Evolutionary conservation across 1,140 invertebrate genomes (phyloP).

Genomic region (Vanessa atalanta): DNA sequence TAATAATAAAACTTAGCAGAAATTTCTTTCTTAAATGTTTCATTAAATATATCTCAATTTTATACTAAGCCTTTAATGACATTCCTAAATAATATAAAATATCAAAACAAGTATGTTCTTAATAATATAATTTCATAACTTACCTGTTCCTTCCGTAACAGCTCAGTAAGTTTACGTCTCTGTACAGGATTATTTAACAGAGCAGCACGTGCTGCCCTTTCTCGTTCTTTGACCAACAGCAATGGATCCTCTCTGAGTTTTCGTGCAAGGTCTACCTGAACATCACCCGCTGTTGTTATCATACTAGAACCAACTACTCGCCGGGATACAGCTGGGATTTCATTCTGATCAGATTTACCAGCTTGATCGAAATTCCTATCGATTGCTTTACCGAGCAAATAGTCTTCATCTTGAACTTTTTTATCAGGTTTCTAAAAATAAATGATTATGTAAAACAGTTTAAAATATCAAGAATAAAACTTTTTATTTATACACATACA

Average conservation of each 20-base stretch:
- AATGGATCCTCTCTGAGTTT: slow-evolving; percentile 96
- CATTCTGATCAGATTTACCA: slow-evolving; percentile 84
- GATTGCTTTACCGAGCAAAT: slow-evolving; percentile 92
- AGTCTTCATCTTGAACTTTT: slow-evolving; percentile 91
- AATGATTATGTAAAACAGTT: not conserved
- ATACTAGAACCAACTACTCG: slow-evolving; percentile 81
- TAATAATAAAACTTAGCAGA: no score
- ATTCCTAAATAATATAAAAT: not conserved
- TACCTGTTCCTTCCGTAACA: slow-evolving; percentile 85
- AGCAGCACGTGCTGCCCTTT: slow-evolving; percentile 90
- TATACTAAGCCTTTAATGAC: no score
- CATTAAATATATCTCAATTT: no score
- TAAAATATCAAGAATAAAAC: not conserved
- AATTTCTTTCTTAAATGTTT: no score
- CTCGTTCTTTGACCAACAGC: slow-evolving; percentile 90
- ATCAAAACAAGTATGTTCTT: not conserved
- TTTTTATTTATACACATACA: slow-evolving; percentile 64
- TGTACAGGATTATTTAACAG: slow-evolving; percentile 95
- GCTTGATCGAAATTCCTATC: slow-evolving; percentile 91
- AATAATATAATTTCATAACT: not conserved
- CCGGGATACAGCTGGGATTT: slow-evolving; percentile 88
- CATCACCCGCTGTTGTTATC: slow-evolving; percentile 71
- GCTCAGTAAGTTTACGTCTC: slow-evolving; percentile 89
- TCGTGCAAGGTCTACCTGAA: slow-evolving; percentile 89
- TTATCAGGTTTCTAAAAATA: slow-evolving; percentile 84